phyloP scores from a whole-genome alignment of 2,113 vertebrate species.

The Chaetodon auriga region DNA sequence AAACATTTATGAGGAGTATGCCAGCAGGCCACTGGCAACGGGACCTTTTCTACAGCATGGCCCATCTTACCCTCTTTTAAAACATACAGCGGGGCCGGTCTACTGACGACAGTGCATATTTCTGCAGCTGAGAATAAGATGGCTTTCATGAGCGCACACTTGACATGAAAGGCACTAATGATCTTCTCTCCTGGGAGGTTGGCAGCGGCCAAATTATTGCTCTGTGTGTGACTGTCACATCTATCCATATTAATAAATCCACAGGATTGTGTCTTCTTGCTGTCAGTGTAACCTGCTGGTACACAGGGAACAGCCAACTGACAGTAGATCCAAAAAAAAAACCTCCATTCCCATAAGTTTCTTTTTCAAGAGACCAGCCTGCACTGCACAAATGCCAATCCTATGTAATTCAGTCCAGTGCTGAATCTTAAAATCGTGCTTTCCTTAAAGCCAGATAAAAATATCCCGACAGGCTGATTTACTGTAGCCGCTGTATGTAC shows the following conservation, averaged over 20 bases:
- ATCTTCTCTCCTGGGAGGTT: slow-evolving; percentile 41
- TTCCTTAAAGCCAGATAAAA: slow-evolving; percentile 41
- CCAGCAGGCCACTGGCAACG: not conserved
- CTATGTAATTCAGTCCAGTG: slow-evolving; percentile 53
- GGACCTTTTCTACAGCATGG: not conserved
- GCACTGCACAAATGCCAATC: slow-evolving; percentile 53
- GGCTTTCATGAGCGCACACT: slow-evolving; percentile 42
- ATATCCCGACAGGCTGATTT: slow-evolving; percentile 38
- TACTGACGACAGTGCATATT: slow-evolving; percentile 13
- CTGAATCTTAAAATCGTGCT: slow-evolving; percentile 51
- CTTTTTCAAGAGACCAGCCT: slow-evolving; percentile 51
- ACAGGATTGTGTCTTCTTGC: slow-evolving; percentile 37
- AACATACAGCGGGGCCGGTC: not conserved
- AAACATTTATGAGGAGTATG: slow-evolving; percentile 41
- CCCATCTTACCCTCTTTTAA: not conserved
- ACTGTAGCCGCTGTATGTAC: slow-evolving; percentile 11
- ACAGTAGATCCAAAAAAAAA: slow-evolving; percentile 44
- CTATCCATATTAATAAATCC: slow-evolving; percentile 54
- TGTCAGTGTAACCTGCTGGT: slow-evolving; percentile 57
- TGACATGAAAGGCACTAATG: slow-evolving; percentile 63
- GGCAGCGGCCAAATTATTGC: slow-evolving; percentile 57
- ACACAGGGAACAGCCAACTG: slow-evolving; percentile 52
- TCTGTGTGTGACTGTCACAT: slow-evolving; percentile 51
- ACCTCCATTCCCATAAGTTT: slow-evolving; percentile 36
- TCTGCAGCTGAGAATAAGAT: slow-evolving; percentile 3